Conservation (phyloP, 2,888 invertebrate genomes). For the Idaea dimidiata region DNA sequence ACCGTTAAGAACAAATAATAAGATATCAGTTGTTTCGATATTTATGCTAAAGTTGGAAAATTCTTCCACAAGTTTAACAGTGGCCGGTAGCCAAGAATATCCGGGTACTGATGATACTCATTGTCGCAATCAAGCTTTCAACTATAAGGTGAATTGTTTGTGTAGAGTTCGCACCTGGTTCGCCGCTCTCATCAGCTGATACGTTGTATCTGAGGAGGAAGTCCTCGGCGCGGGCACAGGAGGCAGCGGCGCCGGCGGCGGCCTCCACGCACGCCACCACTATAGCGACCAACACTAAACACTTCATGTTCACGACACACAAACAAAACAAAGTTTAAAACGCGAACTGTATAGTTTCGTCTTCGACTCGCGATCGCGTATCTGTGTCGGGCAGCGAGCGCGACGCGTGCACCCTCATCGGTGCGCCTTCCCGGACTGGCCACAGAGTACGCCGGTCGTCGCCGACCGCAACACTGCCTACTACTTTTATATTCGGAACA, state of each 20-base stretch:
- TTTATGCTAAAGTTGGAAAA: neutral
- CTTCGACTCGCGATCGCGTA: constrained; percentile 65
- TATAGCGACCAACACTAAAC: constrained; percentile 57
- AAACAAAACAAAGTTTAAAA: constrained; percentile 45
- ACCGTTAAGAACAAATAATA: neutral
- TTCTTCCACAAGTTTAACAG: constrained; percentile 14
- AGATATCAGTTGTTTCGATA: neutral
- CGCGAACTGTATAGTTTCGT: constrained; percentile 47
- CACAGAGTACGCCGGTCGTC: constrained; percentile 28
- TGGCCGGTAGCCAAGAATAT: constrained; percentile 21
- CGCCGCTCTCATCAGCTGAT: constrained; percentile 72
- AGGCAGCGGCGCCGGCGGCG: constrained; percentile 51
- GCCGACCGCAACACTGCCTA: constrained; percentile 37
- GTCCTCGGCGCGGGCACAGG: constrained; percentile 59
- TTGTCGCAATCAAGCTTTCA: constrained; percentile 25
- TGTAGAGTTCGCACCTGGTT: constrained; percentile 63
- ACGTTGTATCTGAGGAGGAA: constrained; percentile 70
- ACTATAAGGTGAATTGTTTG: constrained; percentile 35
- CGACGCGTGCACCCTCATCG: constrained; percentile 67
- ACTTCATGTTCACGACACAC: constrained; percentile 70
- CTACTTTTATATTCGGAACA: constrained; percentile 61
- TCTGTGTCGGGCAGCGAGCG: constrained; percentile 46
- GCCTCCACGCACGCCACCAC: constrained; percentile 52
- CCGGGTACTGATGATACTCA: constrained; percentile 16
- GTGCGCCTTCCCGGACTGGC: constrained; percentile 69